phyloP scores from a whole-genome alignment of 2,888 invertebrate species.

The Chironomus tentans region DNA sequence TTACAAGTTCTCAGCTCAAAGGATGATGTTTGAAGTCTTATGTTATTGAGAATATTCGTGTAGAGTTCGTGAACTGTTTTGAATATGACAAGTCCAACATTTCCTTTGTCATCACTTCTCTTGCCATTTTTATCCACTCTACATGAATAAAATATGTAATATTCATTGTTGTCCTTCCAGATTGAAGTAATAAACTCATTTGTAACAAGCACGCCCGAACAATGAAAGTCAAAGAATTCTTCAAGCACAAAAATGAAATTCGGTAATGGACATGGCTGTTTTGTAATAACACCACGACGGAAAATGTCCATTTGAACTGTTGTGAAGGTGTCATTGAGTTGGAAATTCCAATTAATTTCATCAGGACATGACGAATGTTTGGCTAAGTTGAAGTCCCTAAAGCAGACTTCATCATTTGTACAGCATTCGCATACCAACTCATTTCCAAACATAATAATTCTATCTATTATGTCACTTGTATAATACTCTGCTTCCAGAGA shows the following conservation, averaged over 20 bases:
- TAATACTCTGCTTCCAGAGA: slow-evolving; percentile 10
- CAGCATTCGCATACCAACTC: neutral
- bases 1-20: slow-evolving; percentile 15
- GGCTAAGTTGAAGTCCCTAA: slow-evolving; percentile 13
- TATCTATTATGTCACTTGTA: slow-evolving; percentile 14
- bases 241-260: neutral
- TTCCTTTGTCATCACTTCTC: neutral
- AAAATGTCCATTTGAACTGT: slow-evolving; percentile 22
- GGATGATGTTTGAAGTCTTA: neutral
- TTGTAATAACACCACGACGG: slow-evolving; percentile 12
- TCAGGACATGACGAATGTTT: neutral
- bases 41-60: neutral
- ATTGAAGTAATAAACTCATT: slow-evolving; percentile 38
- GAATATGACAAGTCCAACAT: neutral
- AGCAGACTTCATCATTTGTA: neutral
- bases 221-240: slow-evolving; percentile 14
- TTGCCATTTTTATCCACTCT: slow-evolving; percentile 49
- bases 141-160: slow-evolving; percentile 53
- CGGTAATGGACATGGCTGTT: slow-evolving; percentile 7
- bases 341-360: slow-evolving; percentile 23
- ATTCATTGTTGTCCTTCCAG: slow-evolving; percentile 47
- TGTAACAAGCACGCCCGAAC: neutral
- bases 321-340: neutral
- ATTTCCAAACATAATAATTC: slow-evolving; percentile 9
- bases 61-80: slow-evolving; percentile 9